Percentiles rank a stretch among this genome's conserved stretches.
phyloP scores from a whole-genome alignment of 2,113 vertebrate species.

The Pelodiscus sinensis region DNA sequence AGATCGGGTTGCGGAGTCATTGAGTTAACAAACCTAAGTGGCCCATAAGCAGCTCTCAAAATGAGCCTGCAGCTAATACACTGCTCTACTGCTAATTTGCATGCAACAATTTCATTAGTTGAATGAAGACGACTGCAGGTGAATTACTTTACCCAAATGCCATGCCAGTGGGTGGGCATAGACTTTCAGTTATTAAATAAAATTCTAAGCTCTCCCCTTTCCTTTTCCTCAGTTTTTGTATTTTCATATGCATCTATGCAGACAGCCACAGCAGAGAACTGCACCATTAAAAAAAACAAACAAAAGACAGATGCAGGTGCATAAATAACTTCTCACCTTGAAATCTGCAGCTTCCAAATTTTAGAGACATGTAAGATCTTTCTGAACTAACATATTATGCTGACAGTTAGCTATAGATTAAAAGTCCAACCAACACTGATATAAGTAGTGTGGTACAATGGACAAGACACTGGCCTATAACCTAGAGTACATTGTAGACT shows the following conservation, averaged over 20 bases:
- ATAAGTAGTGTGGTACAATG: neutral
- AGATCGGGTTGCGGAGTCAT: too few species aligned
- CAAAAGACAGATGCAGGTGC: neutral
- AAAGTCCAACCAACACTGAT: neutral
- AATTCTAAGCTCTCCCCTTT: neutral
- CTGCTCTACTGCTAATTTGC: neutral
- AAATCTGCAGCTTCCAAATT: neutral
- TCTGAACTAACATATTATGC: neutral
- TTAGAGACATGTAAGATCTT: neutral
- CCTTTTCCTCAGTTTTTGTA: neutral
- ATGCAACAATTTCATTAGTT: neutral
- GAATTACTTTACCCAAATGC: neutral
- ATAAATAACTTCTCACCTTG: neutral
- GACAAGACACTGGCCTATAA: neutral
- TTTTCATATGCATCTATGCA: neutral
- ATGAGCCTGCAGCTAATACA: too few species aligned
- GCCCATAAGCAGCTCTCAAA: too few species aligned
- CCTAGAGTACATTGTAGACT: neutral
- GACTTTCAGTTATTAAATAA: neutral
- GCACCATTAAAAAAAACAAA: neutral
- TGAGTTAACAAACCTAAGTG: too few species aligned
- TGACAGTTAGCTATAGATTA: neutral
- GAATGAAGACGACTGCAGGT: neutral
- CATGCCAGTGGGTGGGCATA: neutral
- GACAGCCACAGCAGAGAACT: neutral